These are phyloP conservation scores for Acholoe squamosa DNA, from an alignment of 2,888 invertebrate genomes.

Conservation along the genomic window DNA sequence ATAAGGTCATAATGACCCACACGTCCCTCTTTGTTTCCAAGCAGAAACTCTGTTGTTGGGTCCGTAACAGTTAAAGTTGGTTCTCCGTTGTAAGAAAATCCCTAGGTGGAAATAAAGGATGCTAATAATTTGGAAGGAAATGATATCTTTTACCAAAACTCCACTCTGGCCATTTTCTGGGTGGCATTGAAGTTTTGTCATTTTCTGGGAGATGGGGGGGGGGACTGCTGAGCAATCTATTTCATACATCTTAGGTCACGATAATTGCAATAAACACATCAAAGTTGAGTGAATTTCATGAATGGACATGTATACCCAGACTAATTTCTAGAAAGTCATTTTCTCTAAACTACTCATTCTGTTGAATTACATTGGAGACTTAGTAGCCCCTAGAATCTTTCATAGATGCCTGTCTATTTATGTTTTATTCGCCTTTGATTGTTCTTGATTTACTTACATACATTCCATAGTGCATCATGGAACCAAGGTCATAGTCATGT, in stretches of 20 bases:
- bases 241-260: no score
- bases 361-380: no score
- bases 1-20: background rate
- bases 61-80: background rate
- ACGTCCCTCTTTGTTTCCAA: background rate
- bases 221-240: no score
- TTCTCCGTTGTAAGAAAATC: background rate
- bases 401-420: background rate
- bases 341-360: no score
- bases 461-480: background rate
- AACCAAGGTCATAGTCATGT: background rate
- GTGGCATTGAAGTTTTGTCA: background rate
- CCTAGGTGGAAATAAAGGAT: background rate
- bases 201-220: no score
- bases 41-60: background rate
- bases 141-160: background rate
- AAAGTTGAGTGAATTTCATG: no score
- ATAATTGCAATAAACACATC: no score
- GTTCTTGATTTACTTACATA: background rate
- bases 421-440: background rate
- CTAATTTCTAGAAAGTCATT: no score
- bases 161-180: background rate
- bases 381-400: no score
- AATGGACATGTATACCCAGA: no score
- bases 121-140: background rate